phyloP scores from a whole-genome alignment of 2,113 vertebrate species.

The Arenaria interpres region DNA sequence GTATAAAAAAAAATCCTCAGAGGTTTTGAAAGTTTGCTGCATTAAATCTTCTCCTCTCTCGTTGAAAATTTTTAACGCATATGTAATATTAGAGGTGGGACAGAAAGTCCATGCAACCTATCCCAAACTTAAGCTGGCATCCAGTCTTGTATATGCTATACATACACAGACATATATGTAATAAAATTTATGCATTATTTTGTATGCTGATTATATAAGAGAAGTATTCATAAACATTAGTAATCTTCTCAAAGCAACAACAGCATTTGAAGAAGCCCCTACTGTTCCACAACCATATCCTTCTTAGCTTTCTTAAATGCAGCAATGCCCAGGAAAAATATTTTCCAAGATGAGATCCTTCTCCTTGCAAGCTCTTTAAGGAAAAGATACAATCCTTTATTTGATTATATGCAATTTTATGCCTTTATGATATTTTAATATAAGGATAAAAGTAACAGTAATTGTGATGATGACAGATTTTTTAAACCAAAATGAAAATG shows the following conservation, averaged over 20 bases:
- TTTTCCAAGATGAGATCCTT: not conserved
- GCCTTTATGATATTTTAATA: slow-evolving; percentile 18
- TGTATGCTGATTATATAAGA: no score
- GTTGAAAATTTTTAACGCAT: not conserved
- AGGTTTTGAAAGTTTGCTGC: not conserved
- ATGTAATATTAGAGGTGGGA: not conserved
- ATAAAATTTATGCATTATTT: not conserved
- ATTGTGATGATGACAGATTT: not conserved
- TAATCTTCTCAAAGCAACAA: not conserved
- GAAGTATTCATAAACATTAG: not conserved
- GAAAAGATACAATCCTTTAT: slow-evolving; percentile 25
- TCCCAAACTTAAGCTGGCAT: not conserved
- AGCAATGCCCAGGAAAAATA: not conserved
- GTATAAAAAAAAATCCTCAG: not conserved
- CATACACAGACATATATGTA: not conserved
- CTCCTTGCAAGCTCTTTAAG: not conserved
- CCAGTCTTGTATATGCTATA: not conserved
- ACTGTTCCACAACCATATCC: not conserved
- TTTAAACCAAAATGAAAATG: slow-evolving; percentile 22
- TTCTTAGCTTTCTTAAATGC: not conserved
- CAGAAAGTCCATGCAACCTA: not conserved
- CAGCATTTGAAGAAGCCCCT: not conserved
- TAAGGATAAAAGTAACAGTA: slow-evolving; percentile 7
- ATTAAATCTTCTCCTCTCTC: not conserved
- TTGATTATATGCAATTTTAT: slow-evolving; percentile 8